Conservation (phyloP, 2,113 vertebrate species). For the Mugil cephalus region DNA sequence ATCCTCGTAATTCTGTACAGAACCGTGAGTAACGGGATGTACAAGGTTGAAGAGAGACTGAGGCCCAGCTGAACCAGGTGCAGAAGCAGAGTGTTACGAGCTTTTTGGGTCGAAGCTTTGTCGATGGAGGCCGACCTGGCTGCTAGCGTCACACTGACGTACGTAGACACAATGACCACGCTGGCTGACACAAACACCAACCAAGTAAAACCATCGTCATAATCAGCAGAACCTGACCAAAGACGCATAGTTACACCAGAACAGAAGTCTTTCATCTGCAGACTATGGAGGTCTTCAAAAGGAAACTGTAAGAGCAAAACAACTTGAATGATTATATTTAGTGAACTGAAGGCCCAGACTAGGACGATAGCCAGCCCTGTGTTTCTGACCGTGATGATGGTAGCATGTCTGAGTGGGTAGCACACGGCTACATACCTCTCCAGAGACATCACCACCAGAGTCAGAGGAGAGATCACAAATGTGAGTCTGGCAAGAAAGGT, state of each 20-base stretch:
- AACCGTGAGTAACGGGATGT: not conserved
- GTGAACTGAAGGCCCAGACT: conserved; percentile 57
- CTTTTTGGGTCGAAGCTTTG: conserved; percentile 60
- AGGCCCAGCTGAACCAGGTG: conserved; percentile 38
- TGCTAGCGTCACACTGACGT: conserved; percentile 67
- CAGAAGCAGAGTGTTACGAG: conserved; percentile 67
- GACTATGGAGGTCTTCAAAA: not conserved
- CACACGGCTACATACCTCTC: conserved; percentile 78
- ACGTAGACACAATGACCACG: conserved; percentile 47
- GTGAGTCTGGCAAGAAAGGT: not conserved
- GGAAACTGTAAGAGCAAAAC: conserved; percentile 24
- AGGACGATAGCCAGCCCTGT: conserved; percentile 39
- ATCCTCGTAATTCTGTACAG: not conserved
- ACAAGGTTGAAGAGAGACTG: not conserved
- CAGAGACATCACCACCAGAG: conserved; percentile 72
- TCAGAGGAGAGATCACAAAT: conserved; percentile 56
- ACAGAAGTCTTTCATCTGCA: conserved; percentile 48
- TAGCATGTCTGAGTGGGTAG: conserved; percentile 68
- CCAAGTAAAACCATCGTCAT: conserved; percentile 33
- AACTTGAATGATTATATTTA: conserved; percentile 14
- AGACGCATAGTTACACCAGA: not conserved
- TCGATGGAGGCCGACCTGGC: conserved; percentile 66
- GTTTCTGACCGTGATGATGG: conserved; percentile 64
- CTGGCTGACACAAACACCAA: conserved; percentile 60
- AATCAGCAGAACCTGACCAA: not conserved